A percentile compares a stretch with the other conserved stretches of the same genome.
Evolutionary conservation across 2,797 vertebrate species (phyloP).

Genomic region (Sebastes miniatus): DNA sequence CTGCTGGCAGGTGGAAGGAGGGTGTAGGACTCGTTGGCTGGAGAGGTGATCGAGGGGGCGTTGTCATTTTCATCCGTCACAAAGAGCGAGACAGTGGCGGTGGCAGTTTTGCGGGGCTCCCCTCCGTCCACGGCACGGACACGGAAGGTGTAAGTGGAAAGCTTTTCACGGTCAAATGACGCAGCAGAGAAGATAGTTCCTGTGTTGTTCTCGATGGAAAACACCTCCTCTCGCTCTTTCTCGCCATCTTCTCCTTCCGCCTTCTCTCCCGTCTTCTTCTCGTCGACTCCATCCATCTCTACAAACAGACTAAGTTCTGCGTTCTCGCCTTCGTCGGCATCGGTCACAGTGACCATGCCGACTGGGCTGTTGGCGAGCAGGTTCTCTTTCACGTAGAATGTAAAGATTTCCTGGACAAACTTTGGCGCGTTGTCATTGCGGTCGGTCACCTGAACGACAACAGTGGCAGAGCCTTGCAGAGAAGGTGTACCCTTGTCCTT

Average conservation of each 20-base stretch:
- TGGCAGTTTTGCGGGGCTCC: conserved; percentile 90
- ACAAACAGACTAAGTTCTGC: conserved; percentile 92
- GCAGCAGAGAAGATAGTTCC: conserved; percentile 95
- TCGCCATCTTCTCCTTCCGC: conserved; percentile 58
- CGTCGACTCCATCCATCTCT: conserved; percentile 81
- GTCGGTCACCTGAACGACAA: conserved; percentile 92
- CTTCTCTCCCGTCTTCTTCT: conserved; percentile 61
- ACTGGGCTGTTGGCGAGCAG: conserved; percentile 95
- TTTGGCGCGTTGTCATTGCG: conserved; percentile 95
- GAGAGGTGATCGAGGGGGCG: conserved; percentile 87
- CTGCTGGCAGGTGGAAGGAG: conserved; percentile 91
- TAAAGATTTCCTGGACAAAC: conserved; percentile 97
- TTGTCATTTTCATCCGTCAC: conserved; percentile 98
- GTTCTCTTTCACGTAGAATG: conserved; percentile 97
- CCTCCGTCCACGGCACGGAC: conserved; percentile 94
- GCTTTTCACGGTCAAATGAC: conserved; percentile 93
- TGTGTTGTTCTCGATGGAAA: conserved; percentile 94
- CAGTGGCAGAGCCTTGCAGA: conserved; percentile 89
- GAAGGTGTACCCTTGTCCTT: conserved; percentile 91
- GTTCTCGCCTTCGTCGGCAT: conserved; percentile 93
- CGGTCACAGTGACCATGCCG: conserved; percentile 97
- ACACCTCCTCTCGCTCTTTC: conserved; percentile 78
- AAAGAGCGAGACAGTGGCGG: conserved; percentile 92
- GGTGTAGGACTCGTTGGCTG: conserved; percentile 91
- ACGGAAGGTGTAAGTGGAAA: conserved; percentile 92